These are phyloP conservation scores for Ophion costatus DNA, from an alignment of 2,888 invertebrate species.

Conservation along the genomic window DNA sequence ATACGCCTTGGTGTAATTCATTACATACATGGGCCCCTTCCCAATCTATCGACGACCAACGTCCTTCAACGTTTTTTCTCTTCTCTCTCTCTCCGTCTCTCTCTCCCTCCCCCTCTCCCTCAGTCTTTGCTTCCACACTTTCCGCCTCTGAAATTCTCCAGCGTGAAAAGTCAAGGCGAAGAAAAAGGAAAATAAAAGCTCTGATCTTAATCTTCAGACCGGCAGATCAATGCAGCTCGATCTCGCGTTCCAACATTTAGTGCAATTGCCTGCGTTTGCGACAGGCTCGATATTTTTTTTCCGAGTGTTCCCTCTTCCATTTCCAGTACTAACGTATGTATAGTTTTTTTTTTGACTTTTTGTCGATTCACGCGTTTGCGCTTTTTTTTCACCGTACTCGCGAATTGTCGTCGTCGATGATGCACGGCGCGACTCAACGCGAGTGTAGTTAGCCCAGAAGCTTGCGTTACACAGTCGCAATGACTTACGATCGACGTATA, in stretches of 20 bases:
- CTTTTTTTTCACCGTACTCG: not conserved
- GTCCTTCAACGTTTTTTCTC: slow-evolving; percentile 64
- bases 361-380: no score
- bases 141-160: slow-evolving; percentile 50
- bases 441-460: not conserved
- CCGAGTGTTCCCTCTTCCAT: slow-evolving; percentile 29
- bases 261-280: slow-evolving; percentile 70
- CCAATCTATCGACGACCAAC: slow-evolving; percentile 67
- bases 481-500: slow-evolving; percentile 16
- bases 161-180: slow-evolving; percentile 54
- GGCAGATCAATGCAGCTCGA: slow-evolving; percentile 64
- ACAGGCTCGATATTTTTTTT: slow-evolving; percentile 18
- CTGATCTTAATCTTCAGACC: slow-evolving; percentile 73
- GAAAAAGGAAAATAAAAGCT: slow-evolving; percentile 42
- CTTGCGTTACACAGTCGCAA: no score
- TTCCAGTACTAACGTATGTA: not conserved
- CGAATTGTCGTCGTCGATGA: no score
- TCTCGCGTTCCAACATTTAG: slow-evolving; percentile 59
- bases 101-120: slow-evolving; percentile 10
- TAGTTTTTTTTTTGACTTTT: no score
- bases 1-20: slow-evolving; percentile 81
- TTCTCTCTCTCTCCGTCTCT: not conserved
- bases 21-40: slow-evolving; percentile 74
- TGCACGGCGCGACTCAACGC: no score
- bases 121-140: not conserved